Conservation (phyloP, 53 echinoderm and acorn worm genomes). For the Astropecten irregularis region DNA sequence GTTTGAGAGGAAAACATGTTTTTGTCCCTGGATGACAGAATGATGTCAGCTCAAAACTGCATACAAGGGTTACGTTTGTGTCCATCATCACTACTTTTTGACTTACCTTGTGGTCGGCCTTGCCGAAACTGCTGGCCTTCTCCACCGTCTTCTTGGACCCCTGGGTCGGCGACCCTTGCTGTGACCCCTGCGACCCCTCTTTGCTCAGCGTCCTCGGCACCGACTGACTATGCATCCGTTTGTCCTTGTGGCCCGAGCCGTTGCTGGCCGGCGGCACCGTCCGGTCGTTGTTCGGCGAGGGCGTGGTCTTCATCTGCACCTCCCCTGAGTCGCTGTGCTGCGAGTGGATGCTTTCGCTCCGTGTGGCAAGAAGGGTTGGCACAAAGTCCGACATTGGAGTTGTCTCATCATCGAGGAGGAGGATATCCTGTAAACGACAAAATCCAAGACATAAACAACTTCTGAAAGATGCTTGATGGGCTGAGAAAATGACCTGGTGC, state of each 20-base stretch:
- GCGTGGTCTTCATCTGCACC: slow-evolving; percentile 29
- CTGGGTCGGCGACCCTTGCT: slow-evolving; percentile 15
- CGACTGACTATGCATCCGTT: slow-evolving; percentile 57
- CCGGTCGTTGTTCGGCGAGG: slow-evolving; percentile 47
- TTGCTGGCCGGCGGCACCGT: slow-evolving; percentile 7
- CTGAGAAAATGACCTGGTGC: no score
- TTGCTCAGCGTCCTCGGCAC: slow-evolving; percentile 11
- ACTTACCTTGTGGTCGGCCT: slow-evolving; percentile 67
- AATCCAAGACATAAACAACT: no score
- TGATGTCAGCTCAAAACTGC: no score
- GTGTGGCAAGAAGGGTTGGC: slow-evolving; percentile 23
- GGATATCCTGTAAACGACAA: no score
- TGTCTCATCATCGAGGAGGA: slow-evolving; percentile 9
- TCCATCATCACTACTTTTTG: no score
- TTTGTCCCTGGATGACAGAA: no score
- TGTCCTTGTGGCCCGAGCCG: slow-evolving; percentile 57
- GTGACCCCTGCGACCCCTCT: slow-evolving; percentile 43
- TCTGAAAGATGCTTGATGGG: no score
- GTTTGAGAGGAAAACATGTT: no score
- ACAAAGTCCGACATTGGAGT: slow-evolving; percentile 10
- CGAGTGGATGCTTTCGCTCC: slow-evolving; percentile 57
- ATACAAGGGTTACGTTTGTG: no score
- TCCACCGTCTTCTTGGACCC: slow-evolving; percentile 45
- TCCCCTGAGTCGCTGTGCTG: slow-evolving; percentile 55
- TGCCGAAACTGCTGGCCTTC: slow-evolving; percentile 66